These are phyloP conservation scores for Keiferia lycopersicella DNA, from an alignment of 2,888 invertebrate species.

Conservation along the genomic window DNA sequence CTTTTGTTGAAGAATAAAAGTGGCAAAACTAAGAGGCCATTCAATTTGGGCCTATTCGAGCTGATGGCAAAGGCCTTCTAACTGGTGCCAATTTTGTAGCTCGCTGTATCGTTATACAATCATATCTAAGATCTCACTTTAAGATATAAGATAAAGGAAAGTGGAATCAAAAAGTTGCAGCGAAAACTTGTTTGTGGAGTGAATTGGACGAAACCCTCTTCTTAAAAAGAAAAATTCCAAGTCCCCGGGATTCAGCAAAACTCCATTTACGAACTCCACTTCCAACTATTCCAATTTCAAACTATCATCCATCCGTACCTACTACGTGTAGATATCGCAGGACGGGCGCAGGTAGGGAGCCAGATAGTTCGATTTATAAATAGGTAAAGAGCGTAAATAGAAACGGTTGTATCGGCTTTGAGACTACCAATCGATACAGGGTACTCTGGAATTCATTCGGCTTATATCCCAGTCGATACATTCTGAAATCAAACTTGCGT, in stretches of 20 bases:
- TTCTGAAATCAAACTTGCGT: constrained; percentile 42
- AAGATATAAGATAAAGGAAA: background rate
- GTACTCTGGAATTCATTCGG: constrained; percentile 42
- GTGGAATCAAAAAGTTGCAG: constrained; percentile 1
- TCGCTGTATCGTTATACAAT: background rate
- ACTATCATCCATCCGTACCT: constrained; percentile 33
- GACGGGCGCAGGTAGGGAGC: constrained; percentile 67
- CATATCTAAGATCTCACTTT: background rate
- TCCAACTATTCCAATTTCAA: constrained; percentile 20
- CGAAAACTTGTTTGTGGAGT: background rate
- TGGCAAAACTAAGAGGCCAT: background rate
- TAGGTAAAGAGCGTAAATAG: constrained; percentile 80
- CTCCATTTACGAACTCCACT: constrained; percentile 7
- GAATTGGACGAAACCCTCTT: background rate
- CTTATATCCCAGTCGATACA: constrained; percentile 41
- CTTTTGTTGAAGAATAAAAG: no score
- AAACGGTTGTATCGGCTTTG: constrained; percentile 73
- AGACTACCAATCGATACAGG: constrained; percentile 75
- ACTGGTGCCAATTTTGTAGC: background rate
- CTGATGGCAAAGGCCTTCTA: background rate
- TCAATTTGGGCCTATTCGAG: background rate
- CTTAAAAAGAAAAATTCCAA: background rate
- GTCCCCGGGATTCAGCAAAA: background rate
- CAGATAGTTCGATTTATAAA: constrained; percentile 73
- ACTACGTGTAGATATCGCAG: constrained; percentile 30